phyloP scores from a whole-genome alignment of 1,140 invertebrate species.

The Nasonia longicornis region DNA sequence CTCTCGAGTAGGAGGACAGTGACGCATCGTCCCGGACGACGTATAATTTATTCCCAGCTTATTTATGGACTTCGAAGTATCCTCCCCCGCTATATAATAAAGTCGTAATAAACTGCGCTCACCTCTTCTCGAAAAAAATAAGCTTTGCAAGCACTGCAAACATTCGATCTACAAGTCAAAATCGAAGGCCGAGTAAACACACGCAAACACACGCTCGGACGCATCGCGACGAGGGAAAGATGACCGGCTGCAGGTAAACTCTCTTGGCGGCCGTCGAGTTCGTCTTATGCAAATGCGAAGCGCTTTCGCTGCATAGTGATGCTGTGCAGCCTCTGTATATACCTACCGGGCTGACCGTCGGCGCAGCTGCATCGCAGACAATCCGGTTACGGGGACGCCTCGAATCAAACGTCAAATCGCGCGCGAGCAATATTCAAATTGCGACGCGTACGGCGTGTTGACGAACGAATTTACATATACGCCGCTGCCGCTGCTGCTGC shows the following conservation, averaged over 20 bases:
- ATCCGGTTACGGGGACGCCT: constrained; percentile 19
- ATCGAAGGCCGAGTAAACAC: not conserved
- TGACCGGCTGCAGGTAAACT: not conserved
- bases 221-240: not conserved
- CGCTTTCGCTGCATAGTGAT: not conserved
- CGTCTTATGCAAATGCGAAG: constrained; percentile 21
- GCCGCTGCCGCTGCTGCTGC: not conserved
- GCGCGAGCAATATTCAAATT: constrained; percentile 60
- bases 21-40: constrained; percentile 18
- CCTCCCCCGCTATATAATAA: not conserved
- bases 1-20: constrained; percentile 26
- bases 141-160: not conserved
- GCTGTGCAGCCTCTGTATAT: not conserved
- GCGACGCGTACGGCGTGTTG: constrained; percentile 52
- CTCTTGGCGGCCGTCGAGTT: not conserved
- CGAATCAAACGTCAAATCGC: constrained; percentile 60
- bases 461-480: constrained; percentile 59
- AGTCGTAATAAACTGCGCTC: not conserved
- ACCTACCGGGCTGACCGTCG: not conserved
- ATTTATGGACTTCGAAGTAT: constrained; percentile 22
- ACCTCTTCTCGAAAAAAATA: not conserved
- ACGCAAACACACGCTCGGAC: too few relatives aligned
- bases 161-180: constrained; percentile 17
- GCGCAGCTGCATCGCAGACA: not conserved
- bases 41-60: constrained; percentile 30